These are phyloP conservation scores for Diphyllodes magnificus DNA, from an alignment of 2,113 vertebrate genomes.

Conservation along the genomic window DNA sequence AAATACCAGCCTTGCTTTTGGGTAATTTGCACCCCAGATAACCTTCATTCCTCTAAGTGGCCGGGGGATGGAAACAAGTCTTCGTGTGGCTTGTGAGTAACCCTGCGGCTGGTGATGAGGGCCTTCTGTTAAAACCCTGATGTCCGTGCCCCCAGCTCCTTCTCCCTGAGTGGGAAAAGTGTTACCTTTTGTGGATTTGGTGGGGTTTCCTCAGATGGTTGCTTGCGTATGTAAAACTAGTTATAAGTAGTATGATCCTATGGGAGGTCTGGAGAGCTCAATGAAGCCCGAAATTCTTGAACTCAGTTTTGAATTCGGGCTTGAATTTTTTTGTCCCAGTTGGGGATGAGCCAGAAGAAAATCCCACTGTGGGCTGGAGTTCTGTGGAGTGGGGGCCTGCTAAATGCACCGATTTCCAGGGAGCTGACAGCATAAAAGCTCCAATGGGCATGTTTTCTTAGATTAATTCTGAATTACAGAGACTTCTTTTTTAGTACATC, in stretches of 20 bases:
- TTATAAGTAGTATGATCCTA: not conserved
- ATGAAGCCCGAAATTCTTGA: accelerated
- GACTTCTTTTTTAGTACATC: not conserved
- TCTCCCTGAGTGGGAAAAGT: not conserved
- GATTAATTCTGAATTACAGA: not conserved
- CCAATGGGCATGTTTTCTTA: not conserved
- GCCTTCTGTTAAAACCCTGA: not conserved
- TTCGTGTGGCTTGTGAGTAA: not conserved
- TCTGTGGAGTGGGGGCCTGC: not conserved
- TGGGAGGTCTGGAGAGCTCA: not conserved
- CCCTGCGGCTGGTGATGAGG: not conserved
- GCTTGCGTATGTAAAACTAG: not conserved
- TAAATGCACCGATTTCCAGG: not conserved
- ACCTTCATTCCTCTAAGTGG: not conserved
- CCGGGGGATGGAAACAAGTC: not conserved
- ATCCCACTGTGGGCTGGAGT: not conserved
- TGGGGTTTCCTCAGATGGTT: not conserved
- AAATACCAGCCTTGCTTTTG: not conserved
- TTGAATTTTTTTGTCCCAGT: not conserved
- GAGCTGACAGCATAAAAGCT: not conserved
- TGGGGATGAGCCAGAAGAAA: not conserved
- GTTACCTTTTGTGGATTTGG: not conserved
- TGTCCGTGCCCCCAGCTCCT: not conserved
- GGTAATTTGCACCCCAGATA: not conserved
- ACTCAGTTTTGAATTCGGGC: not conserved